Conservation (phyloP, 2,113 vertebrate genomes). For the Apistogramma diplotaenia region DNA sequence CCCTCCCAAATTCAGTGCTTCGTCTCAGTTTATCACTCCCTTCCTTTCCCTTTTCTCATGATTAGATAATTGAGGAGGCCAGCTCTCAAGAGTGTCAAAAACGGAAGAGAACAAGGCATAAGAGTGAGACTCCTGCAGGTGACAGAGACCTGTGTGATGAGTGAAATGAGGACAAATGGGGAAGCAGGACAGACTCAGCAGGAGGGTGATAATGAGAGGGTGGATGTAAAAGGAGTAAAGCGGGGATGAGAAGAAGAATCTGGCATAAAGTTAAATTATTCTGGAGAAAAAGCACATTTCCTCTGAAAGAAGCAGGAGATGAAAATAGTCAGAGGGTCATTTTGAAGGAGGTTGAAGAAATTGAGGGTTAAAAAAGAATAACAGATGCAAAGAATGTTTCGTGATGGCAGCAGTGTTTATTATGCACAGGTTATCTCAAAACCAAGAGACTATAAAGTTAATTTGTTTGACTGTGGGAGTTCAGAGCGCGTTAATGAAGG, state of each 20-base stretch:
- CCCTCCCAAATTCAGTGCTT: neutral
- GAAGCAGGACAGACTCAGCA: neutral
- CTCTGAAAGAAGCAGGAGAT: neutral
- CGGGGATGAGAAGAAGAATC: neutral
- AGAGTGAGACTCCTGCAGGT: slow-evolving; percentile 5
- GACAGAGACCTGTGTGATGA: neutral
- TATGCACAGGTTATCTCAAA: neutral
- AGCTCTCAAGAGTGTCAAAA: slow-evolving; percentile 44
- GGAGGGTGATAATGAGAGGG: slow-evolving; percentile 26
- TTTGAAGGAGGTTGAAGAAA: neutral
- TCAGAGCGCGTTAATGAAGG: neutral
- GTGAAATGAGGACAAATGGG: slow-evolving; percentile 50
- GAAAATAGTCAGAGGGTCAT: neutral
- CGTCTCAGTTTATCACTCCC: neutral
- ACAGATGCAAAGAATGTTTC: neutral
- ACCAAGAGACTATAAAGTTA: neutral
- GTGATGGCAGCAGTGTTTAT: neutral
- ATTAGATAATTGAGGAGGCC: slow-evolving; percentile 41
- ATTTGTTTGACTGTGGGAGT: neutral
- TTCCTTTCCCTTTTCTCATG: neutral
- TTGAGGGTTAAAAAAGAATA: neutral
- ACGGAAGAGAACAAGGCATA: slow-evolving; percentile 1
- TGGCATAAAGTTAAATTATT: neutral
- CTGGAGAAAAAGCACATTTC: neutral
- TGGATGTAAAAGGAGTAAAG: slow-evolving; percentile 5